Base-by-base conservation (phyloP, 2,113 vertebrate genomes). In the Vulpes ferrilata region DNA sequence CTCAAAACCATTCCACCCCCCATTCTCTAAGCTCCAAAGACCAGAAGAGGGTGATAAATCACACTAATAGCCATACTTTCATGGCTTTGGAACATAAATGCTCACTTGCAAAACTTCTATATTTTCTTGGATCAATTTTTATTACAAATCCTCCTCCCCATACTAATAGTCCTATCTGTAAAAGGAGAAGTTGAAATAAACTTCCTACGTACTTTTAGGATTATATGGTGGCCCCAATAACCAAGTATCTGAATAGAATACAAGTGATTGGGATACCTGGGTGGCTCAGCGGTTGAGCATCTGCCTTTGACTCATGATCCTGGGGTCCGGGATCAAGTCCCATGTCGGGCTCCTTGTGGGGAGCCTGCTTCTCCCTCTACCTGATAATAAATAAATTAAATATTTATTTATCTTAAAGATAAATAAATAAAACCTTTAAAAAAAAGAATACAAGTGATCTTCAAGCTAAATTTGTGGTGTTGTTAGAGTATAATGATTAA, bases 71-170 rank as follows among this genome's bases (percentile, higher is more conserved):
- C 51, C 27, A n/a, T 17, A 57, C 53, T 89, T 90, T 62, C 23
- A 48, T 11, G 19, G 43, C 32, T 83, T 85, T 53, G 80, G 76
- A 90, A 92, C 64, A 64, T 88, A 90, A 96, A 97, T 43, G 48
- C 53, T 94, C 69, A 35, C 90, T 97, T 67, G n/a, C 38, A 97
- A 96, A 95, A 90, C 65, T 83, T 86, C 51, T 73, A 13, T 59
- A 78, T 90, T 92, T 96, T 90, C 87, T 67, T 90, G 80, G 69
- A 96, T 95, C 71, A 32, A 76, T 90, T 95, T 93, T 93, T 95
- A 25, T 71, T 35, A 85, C 30, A 67, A 79, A 83, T 71, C 11
- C 5, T 86, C 20, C 20, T 96, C 60, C 71, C 59, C 10, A 67
- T 73, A 69, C 51, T 71, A 90, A 95, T 71, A 90, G n/a, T 38